phyloP scores from a whole-genome alignment of 2,797 vertebrate species.

The Vespertilio murinus region DNA sequence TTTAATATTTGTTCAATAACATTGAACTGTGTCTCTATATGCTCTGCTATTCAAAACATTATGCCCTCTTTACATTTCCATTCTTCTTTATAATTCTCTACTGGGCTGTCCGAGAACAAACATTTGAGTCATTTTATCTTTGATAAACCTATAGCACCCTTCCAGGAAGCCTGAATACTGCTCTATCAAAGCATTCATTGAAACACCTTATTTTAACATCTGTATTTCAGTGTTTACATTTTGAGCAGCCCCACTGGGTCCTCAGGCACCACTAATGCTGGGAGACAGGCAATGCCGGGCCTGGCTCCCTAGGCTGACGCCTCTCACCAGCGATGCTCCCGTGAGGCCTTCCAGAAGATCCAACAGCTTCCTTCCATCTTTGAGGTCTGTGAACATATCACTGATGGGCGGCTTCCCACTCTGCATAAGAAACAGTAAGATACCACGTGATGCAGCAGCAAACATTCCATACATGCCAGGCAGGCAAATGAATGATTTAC shows the following conservation, averaged over 20 bases:
- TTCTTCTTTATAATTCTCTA: neutral
- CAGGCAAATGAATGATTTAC: neutral
- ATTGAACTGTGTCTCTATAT: neutral
- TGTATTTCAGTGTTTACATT: neutral
- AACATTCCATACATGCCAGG: neutral
- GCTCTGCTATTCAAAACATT: neutral
- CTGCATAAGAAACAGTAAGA: conserved; percentile 80
- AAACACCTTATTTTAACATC: neutral
- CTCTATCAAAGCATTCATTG: neutral
- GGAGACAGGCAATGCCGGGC: neutral
- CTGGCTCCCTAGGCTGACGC: neutral
- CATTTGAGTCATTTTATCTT: neutral
- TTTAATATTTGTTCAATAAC: neutral
- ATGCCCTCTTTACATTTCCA: neutral
- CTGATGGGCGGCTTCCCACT: conserved; percentile 91
- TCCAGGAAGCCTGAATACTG: neutral
- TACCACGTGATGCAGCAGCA: neutral
- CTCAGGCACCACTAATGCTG: neutral
- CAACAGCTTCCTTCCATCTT: conserved; percentile 94
- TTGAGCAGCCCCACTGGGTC: neutral
- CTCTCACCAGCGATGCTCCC: conserved; percentile 90
- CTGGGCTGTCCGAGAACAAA: neutral
- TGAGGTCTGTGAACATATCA: conserved; percentile 96
- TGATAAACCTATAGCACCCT: neutral
- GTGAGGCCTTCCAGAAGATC: conserved; percentile 96